Evolutionary conservation across 30 jellyfish, hydroid and myxozoan genomes (phyloP).

Genomic region (Aurelia aurita): DNA sequence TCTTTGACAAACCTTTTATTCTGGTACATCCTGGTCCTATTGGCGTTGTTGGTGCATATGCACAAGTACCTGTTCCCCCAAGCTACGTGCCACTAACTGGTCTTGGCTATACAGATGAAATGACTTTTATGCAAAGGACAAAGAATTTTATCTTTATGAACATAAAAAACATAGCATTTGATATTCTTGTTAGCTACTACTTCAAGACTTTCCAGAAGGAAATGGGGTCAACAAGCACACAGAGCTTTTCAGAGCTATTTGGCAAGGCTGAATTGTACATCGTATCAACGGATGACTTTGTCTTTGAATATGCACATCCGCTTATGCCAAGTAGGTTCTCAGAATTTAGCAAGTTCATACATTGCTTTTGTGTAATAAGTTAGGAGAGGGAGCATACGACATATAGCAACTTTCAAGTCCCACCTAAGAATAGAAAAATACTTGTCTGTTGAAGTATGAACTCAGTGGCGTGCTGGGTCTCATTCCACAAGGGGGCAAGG

Average conservation of each 20-base stretch:
- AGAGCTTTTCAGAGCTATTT: not conserved
- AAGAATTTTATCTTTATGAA: not conserved
- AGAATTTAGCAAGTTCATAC: not conserved
- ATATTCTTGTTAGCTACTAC: not conserved
- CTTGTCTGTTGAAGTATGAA: no score
- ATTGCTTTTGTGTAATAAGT: no score
- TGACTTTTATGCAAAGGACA: slow-evolving; percentile 48
- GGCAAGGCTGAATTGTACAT: slow-evolving; percentile 37
- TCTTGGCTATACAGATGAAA: slow-evolving; percentile 20
- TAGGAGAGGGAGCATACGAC: no score
- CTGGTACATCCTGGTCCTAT: slow-evolving; percentile 23
- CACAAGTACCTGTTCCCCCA: slow-evolving; percentile 52
- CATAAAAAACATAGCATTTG: not conserved
- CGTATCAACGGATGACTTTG: slow-evolving; percentile 33
- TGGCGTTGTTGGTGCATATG: slow-evolving; percentile 12
- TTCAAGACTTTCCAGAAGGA: slow-evolving; percentile 8
- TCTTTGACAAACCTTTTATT: slow-evolving; percentile 38
- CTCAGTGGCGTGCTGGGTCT: no score
- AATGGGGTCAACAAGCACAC: not conserved
- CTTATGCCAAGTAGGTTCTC: slow-evolving; percentile 62
- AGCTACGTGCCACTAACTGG: slow-evolving; percentile 54
- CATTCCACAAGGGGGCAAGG: no score
- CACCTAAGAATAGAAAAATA: no score
- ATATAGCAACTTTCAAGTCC: no score
- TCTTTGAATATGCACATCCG: slow-evolving; percentile 54